Conservation (phyloP, 1,140 invertebrate genomes). For the Hydropsyche tenuis region DNA sequence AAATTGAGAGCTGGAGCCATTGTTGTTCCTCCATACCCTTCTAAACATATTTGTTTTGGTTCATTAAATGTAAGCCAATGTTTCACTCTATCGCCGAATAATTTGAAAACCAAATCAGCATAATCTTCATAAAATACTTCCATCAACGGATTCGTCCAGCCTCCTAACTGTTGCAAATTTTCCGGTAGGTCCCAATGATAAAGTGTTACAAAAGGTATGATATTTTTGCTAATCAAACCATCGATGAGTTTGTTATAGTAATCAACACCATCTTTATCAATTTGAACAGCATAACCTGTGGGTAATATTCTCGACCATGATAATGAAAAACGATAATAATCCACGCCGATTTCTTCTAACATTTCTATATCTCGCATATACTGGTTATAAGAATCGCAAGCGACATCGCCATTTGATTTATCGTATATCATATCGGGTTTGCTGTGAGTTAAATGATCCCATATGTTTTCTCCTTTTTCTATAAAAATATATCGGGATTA, state of each 20-base stretch:
- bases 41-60: conserved; percentile 62
- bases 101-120: conserved; percentile 64
- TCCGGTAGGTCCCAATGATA: conserved; percentile 66
- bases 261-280: conserved; percentile 61
- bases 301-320: conserved; percentile 64
- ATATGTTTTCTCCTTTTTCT: conserved; percentile 55
- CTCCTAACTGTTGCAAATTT: conserved; percentile 66
- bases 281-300: conserved; percentile 54
- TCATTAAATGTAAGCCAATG: conserved; percentile 76
- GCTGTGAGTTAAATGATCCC: conserved; percentile 60
- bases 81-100: conserved; percentile 68
- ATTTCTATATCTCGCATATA: conserved; percentile 65
- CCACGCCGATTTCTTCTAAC: conserved; percentile 57
- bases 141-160: conserved; percentile 68
- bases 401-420: conserved; percentile 60
- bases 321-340: conserved; percentile 64
- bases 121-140: conserved; percentile 68
- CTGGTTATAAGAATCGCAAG: conserved; percentile 67
- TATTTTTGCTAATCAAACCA: conserved; percentile 58
- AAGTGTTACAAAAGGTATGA: conserved; percentile 60
- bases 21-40: conserved; percentile 47
- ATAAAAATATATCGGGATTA: no score
- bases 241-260: conserved; percentile 66
- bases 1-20: conserved; percentile 51
- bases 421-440: conserved; percentile 54